Evolutionary conservation across 23 tunicate genomes (phyloP).

Genomic region (Ciona savignyi): DNA sequence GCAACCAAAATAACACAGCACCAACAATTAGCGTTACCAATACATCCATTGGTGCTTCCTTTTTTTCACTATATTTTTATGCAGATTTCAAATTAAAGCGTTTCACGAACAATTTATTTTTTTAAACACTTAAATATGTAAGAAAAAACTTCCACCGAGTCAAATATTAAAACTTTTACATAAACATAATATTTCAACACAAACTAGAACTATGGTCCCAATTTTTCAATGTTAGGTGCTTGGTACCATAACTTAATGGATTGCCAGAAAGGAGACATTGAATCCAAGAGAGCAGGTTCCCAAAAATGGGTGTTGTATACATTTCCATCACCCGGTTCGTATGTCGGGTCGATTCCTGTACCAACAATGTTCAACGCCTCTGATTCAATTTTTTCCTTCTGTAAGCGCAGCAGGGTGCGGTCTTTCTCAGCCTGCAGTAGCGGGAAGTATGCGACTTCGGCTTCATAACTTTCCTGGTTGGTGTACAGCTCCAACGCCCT

Average conservation of each 20-base stretch:
- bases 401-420: constrained; percentile 32
- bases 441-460: constrained; percentile 33
- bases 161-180: background rate
- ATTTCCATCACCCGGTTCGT: constrained; percentile 21
- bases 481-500: background rate
- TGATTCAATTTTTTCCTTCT: constrained; percentile 68
- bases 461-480: constrained; percentile 25
- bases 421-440: constrained; percentile 83
- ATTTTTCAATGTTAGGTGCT: background rate
- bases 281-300: background rate
- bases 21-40: background rate
- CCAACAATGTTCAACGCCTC: constrained; percentile 95
- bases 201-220: constrained; percentile 21
- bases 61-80: no score
- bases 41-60: no score
- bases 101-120: no score
- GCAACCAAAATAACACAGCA: constrained; percentile 13
- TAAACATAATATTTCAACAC: background rate
- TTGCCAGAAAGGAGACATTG: background rate
- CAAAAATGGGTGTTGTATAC: constrained; percentile 3
- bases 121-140: no score
- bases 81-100: no score
- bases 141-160: background rate
- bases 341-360: constrained; percentile 63
- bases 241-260: constrained; percentile 16